Base-by-base conservation (phyloP, 2,888 invertebrate genomes). In the Scaptomyza flava region DNA sequence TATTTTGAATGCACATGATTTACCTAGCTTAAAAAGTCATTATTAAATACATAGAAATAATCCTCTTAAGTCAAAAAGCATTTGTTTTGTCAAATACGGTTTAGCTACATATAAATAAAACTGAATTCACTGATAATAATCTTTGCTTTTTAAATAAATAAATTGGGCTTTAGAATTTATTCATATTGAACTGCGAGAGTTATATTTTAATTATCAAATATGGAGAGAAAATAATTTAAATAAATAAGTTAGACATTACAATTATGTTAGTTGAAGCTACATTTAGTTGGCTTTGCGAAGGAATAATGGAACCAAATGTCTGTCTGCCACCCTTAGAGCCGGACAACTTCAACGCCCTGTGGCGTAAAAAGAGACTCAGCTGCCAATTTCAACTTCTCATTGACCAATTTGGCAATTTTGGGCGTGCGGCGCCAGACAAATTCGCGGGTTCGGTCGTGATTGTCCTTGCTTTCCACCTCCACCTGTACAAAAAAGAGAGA, bases 391-490 rank as follows among this genome's bases (percentile, higher is more conserved):
- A 97, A 93, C 92, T 97, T 96, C 90, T 96, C 95, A 0, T 96
- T 96, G 4, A 97, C 97, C 42, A 97, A 94, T 81, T 96, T 95
- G 14, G 97, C 97, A 79, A 97, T 96, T 90, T 96, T 95, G 0
- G 96, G 95, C 79, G 96, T 97, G 73, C 96, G 94, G 81, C 94
- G 95, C 97, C 97, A 97, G 47, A 96, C 94, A 81, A 96, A 94
- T 90, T 97, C 96, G 60, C 96, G 93, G 9, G 96, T 97, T 87
- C 96, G 94, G 91, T 97, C 97, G 89, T 96, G 96, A 89, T 96
- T 95, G 86, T 95, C 95, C 64, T 94, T 93, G 91, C 96, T 96
- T 89, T 97, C 97, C 20, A 97, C 96, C 81, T 96, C 94, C 34
- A 97, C 96, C 96, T 96, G 91, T 11, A 45, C n/a, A 7, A 50